Base-by-base conservation (phyloP, 2,888 invertebrate species). In the Drosophila dives region DNA sequence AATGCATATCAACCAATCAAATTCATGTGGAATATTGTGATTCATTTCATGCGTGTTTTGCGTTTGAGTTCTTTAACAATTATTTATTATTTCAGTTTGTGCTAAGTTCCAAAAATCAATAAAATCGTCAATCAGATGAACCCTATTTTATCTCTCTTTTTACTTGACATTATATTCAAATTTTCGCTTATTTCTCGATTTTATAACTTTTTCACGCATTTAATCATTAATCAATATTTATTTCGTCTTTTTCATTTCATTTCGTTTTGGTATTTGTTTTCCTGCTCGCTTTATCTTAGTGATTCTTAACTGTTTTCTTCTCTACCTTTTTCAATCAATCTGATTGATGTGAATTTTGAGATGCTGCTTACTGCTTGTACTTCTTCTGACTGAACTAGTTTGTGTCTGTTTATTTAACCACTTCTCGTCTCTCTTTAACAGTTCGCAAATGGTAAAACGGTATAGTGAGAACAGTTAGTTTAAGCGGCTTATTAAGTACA, bases 51-150 rank as follows among this genome's bases (percentile, higher is more conserved):
- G 26, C 42, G 58, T 58, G 54, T 12, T 5, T 33, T 45, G 23
- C 36, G 32, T 1, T 48, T 66, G 36, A 33, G n/a, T 53, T 66
- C 48, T 20, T 32, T 48, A 33, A 53, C 10, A 38, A 40, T 45
- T 45, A 15, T 23, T 23, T 23, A 23, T 15, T 33, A 23, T 4
- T 49, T 40, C 23, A 20, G 29, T 54, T 48, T n/a, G 33, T 40
- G 40, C 15, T 59, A 12, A 26, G 29, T 29, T 38, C 29, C 20
- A n/a, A 29, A 36, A 20, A 23, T 50, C 15, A 32, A 26, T 34
- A 32, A 42, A 42, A 55, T 40, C 54, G 36, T 69, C 51, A 71
- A 58, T 62, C 70, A 71, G 36, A 50, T 68, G 34, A 58, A 42
- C 32, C 32, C 17, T 29, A 26, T 17, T n/a, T 12, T 11, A 5